Conservation (phyloP, 2,888 invertebrate genomes). For the Pheosia tremula region DNA sequence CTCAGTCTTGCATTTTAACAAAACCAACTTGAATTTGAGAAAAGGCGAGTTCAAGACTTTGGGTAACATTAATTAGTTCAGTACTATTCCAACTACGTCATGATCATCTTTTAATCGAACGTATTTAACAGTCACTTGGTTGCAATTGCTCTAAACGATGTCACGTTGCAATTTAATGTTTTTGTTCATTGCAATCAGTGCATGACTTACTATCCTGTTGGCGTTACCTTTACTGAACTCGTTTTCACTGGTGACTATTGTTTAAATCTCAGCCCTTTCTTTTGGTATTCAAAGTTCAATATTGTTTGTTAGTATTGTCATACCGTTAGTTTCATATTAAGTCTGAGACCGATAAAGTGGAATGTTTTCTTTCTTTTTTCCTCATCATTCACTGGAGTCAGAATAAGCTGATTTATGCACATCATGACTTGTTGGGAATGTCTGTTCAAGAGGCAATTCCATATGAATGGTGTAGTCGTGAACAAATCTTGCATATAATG, state of each 20-base stretch:
- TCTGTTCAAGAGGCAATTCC: too few relatives aligned
- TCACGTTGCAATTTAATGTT: constrained; percentile 35
- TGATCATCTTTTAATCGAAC: background rate
- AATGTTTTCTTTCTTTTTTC: background rate
- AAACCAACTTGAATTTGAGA: too few relatives aligned
- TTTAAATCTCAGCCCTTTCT: background rate
- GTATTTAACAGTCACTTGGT: constrained; percentile 12
- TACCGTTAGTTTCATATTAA: background rate
- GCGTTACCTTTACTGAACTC: constrained; percentile 10
- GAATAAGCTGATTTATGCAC: too few relatives aligned
- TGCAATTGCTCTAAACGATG: constrained; percentile 27
- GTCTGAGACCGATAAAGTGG: background rate
- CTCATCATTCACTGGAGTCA: background rate
- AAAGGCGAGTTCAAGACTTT: too few relatives aligned
- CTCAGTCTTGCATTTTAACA: too few relatives aligned
- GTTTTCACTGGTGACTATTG: constrained; percentile 4
- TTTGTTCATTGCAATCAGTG: constrained; percentile 48
- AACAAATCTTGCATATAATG: too few relatives aligned
- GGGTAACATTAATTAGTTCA: too few relatives aligned
- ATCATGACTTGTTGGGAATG: too few relatives aligned
- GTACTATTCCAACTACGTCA: too few relatives aligned
- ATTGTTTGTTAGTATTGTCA: background rate
- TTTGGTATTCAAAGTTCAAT: background rate
- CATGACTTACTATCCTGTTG: constrained; percentile 45
- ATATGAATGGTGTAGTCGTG: too few relatives aligned